phyloP scores from a whole-genome alignment of 1,140 invertebrate species.

The Drosophila saltans region DNA sequence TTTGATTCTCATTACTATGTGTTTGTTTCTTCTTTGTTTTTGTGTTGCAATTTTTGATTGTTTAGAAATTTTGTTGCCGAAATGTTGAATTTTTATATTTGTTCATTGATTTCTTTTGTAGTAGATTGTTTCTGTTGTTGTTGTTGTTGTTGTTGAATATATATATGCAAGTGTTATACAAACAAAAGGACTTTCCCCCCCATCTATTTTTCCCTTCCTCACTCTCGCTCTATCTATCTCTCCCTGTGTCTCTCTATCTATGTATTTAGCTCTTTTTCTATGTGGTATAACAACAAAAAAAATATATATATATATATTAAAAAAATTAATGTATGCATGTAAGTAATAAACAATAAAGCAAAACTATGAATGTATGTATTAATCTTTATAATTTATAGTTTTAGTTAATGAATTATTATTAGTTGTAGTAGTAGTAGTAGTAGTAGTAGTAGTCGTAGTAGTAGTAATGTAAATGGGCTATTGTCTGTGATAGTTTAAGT shows the following conservation, averaged over 20 bases:
- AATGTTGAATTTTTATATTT: constrained; percentile 67
- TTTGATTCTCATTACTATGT: constrained; percentile 38
- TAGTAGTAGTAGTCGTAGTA: no score
- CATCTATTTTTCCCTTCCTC: not conserved
- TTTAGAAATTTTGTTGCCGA: constrained; percentile 56
- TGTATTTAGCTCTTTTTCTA: constrained; percentile 4
- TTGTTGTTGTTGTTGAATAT: constrained; percentile 16
- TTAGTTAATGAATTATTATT: constrained; percentile 34
- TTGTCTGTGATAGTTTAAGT: constrained; percentile 54
- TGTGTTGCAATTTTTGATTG: constrained; percentile 19
- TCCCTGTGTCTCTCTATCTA: not conserved
- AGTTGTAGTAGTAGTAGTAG: no score
- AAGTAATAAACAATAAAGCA: constrained; percentile 16
- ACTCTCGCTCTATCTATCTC: not conserved
- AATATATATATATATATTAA: not conserved
- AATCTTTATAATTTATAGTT: constrained; percentile 29
- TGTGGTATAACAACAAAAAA: constrained; percentile 34
- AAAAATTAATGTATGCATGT: constrained; percentile 21
- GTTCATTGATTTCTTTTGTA: constrained; percentile 25
- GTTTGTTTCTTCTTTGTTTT: constrained; percentile 17
- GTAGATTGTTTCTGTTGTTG: constrained; percentile 24
- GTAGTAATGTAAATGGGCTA: constrained; percentile 51
- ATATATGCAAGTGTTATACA: constrained; percentile 70
- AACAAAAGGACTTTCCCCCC: constrained; percentile 46
- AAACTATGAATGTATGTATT: constrained; percentile 31